Evolutionary conservation across 2,113 vertebrate genomes (phyloP).

Genomic region (Condylura cristata): DNA sequence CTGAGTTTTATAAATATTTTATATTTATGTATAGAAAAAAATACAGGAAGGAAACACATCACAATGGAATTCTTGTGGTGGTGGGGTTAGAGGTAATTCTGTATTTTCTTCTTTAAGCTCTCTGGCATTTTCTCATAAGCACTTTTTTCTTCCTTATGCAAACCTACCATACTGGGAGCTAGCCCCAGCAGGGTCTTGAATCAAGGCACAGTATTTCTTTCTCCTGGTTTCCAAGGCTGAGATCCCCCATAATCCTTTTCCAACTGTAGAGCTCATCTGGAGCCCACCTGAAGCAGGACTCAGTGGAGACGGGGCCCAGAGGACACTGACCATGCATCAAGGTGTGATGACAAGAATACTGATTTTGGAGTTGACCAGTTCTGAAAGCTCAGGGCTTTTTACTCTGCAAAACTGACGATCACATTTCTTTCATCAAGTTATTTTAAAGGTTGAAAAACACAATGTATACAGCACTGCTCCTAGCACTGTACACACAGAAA

Average conservation of each 20-base stretch:
- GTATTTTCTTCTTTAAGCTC: conserved; percentile 26
- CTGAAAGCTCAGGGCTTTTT: neutral
- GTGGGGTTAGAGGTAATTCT: neutral
- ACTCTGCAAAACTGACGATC: conserved; percentile 18
- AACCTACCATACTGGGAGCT: neutral
- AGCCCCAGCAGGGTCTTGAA: neutral
- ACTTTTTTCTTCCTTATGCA: neutral
- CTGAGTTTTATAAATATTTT: conserved; percentile 28
- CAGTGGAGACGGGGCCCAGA: neutral
- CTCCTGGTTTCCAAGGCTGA: conserved; percentile 5
- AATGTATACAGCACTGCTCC: neutral
- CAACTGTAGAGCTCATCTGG: neutral
- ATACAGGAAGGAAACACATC: conserved; percentile 37
- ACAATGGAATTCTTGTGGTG: neutral
- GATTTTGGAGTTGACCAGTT: neutral
- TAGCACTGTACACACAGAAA: neutral
- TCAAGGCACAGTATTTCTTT: neutral
- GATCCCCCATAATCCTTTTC: neutral
- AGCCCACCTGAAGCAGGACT: neutral
- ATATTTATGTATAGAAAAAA: conserved; percentile 20
- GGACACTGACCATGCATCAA: neutral
- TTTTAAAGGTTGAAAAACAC: neutral
- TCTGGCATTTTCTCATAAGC: conserved; percentile 37
- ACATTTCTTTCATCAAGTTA: neutral
- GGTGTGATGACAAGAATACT: neutral